These are phyloP conservation scores for Aulostomus chinensis DNA, from an alignment of 2,797 vertebrate species.

Conservation along the genomic window DNA sequence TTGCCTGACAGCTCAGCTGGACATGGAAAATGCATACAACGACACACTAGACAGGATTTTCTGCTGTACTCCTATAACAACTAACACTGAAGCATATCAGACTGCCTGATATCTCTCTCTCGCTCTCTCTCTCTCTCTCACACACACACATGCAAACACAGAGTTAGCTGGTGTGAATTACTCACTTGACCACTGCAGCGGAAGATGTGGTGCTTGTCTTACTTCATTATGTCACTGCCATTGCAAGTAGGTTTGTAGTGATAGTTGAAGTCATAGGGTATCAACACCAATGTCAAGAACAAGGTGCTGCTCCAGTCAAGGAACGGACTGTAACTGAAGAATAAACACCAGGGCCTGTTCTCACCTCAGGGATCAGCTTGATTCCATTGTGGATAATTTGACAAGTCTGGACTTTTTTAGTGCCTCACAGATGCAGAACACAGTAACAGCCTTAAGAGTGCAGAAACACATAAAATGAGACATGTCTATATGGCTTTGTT, in stretches of 20 bases:
- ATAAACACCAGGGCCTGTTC: not conserved
- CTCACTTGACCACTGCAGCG: not conserved
- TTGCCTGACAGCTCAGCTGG: slow-evolving; percentile 21
- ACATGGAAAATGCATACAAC: slow-evolving; percentile 20
- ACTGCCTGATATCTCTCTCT: not conserved
- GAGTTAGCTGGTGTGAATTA: slow-evolving; percentile 17
- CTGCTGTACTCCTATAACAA: slow-evolving; percentile 10
- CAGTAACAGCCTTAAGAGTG: no score
- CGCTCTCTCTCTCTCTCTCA: slow-evolving; percentile 1
- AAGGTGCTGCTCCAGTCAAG: not conserved
- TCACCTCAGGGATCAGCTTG: no score
- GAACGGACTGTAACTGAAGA: not conserved
- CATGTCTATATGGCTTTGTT: no score
- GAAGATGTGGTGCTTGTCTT: no score
- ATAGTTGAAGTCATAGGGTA: not conserved
- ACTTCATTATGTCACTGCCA: not conserved
- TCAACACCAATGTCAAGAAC: not conserved
- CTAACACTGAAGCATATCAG: slow-evolving; percentile 4
- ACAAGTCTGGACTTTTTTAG: no score
- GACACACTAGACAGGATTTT: slow-evolving; percentile 6
- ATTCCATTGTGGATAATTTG: no score
- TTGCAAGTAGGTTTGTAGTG: no score
- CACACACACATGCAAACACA: not conserved
- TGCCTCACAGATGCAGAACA: no score
- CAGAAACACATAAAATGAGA: no score